Conservation (phyloP, 1,140 invertebrate genomes). For the Conopomorpha cramerella region DNA sequence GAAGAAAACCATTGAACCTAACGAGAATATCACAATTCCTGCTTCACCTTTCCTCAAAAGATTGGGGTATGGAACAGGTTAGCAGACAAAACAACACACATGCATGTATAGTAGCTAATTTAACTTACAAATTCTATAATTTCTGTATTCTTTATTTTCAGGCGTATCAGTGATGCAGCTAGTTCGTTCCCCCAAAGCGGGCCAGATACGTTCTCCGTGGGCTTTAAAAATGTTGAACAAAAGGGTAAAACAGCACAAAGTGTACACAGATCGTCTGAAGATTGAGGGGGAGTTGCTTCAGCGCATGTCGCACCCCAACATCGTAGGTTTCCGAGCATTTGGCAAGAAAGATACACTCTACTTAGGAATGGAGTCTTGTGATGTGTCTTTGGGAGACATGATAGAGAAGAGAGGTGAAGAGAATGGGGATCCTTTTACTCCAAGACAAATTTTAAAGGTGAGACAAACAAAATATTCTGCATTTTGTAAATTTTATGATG, state of each 20-base stretch:
- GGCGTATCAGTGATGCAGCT: slow-evolving; percentile 79
- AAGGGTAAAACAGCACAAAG: slow-evolving; percentile 36
- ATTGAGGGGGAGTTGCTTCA: slow-evolving; percentile 73
- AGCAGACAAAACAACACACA: no score
- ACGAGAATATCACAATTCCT: slow-evolving; percentile 56
- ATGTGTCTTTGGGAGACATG: slow-evolving; percentile 68
- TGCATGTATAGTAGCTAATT: slow-evolving; percentile 15
- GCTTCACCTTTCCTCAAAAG: slow-evolving; percentile 70
- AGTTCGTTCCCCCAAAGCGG: slow-evolving; percentile 69
- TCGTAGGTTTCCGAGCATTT: slow-evolving; percentile 80
- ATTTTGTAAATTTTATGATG: no score
- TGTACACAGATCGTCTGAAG: slow-evolving; percentile 63
- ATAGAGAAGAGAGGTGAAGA: slow-evolving; percentile 72
- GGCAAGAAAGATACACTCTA: slow-evolving; percentile 65
- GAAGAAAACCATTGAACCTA: slow-evolving; percentile 16
- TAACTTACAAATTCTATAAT: slow-evolving; percentile 3
- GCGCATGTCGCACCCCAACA: slow-evolving; percentile 79
- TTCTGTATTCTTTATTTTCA: slow-evolving; percentile 22
- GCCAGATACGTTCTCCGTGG: slow-evolving; percentile 76
- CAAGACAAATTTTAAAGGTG: slow-evolving; percentile 68
- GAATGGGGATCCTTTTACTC: slow-evolving; percentile 63
- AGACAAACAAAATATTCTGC: no score
- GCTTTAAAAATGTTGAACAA: slow-evolving; percentile 75
- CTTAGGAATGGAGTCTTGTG: slow-evolving; percentile 73
- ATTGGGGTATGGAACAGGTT: slow-evolving; percentile 79